Conservation (phyloP, 2,888 invertebrate species). For the Phanerotoma sp. region DNA sequence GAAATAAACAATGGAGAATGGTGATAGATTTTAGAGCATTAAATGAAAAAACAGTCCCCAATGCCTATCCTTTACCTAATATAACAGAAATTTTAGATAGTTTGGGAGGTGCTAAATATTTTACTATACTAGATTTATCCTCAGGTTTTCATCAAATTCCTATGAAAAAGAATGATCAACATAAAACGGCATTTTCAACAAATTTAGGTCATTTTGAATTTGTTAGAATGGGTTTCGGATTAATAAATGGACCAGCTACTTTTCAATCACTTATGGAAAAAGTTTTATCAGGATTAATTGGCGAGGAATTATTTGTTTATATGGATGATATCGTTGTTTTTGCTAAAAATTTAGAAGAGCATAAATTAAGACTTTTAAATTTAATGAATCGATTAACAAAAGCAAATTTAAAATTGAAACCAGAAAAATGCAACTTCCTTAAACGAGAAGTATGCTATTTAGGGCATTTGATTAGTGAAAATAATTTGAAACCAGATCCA, state of each 20-base stretch:
- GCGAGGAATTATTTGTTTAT: slow-evolving; percentile 31
- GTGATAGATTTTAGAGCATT: slow-evolving; percentile 40
- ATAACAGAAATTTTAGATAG: slow-evolving; percentile 42
- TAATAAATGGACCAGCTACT: background rate
- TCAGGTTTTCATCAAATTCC: slow-evolving; percentile 19
- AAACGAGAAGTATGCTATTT: slow-evolving; percentile 33
- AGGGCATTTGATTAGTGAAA: slow-evolving; percentile 36
- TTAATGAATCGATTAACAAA: slow-evolving; percentile 10
- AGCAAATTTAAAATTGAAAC: slow-evolving; percentile 10
- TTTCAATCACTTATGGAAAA: slow-evolving; percentile 17
- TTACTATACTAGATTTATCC: slow-evolving; percentile 20
- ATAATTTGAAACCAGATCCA: too few relatives aligned
- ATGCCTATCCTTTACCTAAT: too few relatives aligned
- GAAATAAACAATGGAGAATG: slow-evolving; percentile 32
- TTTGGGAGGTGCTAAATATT: slow-evolving; percentile 33
- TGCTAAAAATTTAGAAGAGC: background rate
- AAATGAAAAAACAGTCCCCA: too few relatives aligned
- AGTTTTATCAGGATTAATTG: too few relatives aligned
- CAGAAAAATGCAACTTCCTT: slow-evolving; percentile 31
- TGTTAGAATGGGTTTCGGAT: slow-evolving; percentile 7
- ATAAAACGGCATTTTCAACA: slow-evolving; percentile 13
- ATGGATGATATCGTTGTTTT: slow-evolving; percentile 25
- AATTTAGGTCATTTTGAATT: slow-evolving; percentile 12
- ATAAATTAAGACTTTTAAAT: slow-evolving; percentile 1
- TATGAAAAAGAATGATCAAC: slow-evolving; percentile 6